Evolutionary conservation across 1,140 invertebrate species (phyloP).

Genomic region (Proales similis): DNA sequence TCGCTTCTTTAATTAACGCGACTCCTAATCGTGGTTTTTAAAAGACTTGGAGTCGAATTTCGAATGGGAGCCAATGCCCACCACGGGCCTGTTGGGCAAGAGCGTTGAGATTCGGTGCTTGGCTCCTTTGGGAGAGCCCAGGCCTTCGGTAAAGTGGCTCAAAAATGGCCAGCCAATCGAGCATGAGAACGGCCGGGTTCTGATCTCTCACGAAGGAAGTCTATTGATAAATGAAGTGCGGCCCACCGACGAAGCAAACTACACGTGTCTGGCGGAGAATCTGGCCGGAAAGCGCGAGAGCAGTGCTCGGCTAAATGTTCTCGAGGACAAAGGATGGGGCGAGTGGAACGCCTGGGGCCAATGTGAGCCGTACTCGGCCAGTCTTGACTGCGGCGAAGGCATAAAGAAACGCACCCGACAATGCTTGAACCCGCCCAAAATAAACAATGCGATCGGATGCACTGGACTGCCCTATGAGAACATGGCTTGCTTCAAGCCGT

Average conservation of each 20-base stretch:
- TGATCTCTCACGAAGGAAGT: conserved; percentile 11
- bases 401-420: conserved; percentile 9
- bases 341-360: conserved; percentile 12
- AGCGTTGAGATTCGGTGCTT: conserved; percentile 9
- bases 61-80: conserved; percentile 20
- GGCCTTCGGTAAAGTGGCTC: conserved; percentile 17
- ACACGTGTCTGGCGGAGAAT: conserved; percentile 36
- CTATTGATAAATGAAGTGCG: conserved; percentile 26
- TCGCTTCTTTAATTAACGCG: background rate
- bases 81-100: background rate
- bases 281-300: background rate
- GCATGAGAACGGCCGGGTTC: conserved; percentile 2
- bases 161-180: conserved; percentile 29
- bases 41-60: conserved; percentile 28
- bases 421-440: conserved; percentile 13
- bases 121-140: conserved; percentile 25
- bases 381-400: conserved; percentile 16
- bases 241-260: conserved; percentile 15
- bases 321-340: conserved; percentile 9
- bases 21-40: conserved; percentile 7
- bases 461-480: conserved; percentile 23
- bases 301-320: conserved; percentile 3
- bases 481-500: conserved; percentile 1
- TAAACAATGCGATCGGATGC: conserved; percentile 20
- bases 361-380: background rate